Base-by-base conservation (phyloP, 2,113 vertebrate genomes). In the Hiodon tergisus region DNA sequence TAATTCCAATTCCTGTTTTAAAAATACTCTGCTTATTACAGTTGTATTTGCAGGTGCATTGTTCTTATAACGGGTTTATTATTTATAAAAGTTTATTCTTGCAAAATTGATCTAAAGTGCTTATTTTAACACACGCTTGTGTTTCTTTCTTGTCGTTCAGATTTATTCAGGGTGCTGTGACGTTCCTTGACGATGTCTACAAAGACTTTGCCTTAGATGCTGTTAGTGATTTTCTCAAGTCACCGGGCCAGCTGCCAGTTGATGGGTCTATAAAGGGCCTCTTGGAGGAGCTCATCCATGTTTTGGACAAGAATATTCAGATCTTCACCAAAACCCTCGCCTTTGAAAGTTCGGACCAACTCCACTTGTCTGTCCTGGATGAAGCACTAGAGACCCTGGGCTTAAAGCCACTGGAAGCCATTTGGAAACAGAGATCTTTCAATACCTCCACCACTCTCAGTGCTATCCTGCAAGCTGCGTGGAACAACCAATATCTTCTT, bases 161-260 rank as follows among this genome's bases (percentile, higher is more conserved):
- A 63, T 71, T 31, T 59, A 16, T 78, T 17, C 86, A 87, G 76
- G 90, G 89, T 77, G 77, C 82, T 61, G 76, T 85, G 50, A 77
- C 66, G 75, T 62, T 92, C 48, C 61, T 91, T n/a, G 81, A 89
- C 55, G 58, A 77, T 52, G 5, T 84, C 10, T 89, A 83, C 14
- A 57, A 79, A 4, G 68, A 84, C 54, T 52, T 72, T 14, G 80
- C 74, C 9, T 77, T 66, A 60, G 68, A n/a, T 59, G 6, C 71
- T 58, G 50, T 78, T 65, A 58, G 80, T 52, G 77, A 80, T 13
- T 50, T 75, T 13, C 70, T 80, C 9, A 78, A n/a, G 13, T n/a
- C 7, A 31, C 65, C 74, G 2, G 59, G 3, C 4, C 31, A 73
- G 65, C 76, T 84, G 47, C 46, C 76, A 72, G 78, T 67, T 16